Base-by-base conservation (phyloP, 2,797 vertebrate genomes). In the Malacoraja senta region DNA sequence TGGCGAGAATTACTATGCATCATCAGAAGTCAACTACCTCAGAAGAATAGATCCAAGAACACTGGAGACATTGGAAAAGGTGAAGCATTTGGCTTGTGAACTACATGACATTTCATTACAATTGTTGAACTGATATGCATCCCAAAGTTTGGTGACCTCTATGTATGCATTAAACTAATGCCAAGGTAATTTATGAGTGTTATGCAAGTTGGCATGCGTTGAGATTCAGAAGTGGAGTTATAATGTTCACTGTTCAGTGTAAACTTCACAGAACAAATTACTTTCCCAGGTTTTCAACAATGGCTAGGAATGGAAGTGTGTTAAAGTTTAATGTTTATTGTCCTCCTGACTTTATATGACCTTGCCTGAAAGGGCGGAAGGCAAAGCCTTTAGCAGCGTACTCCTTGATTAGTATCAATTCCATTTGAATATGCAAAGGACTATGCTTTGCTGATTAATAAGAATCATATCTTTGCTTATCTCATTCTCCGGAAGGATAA, bases 11-110 rank as follows among this genome's bases (percentile, higher is more conserved):
- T 98, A 97, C 95, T 99, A 98, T 81, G 97, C 98, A 0, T 97
- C 97, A 93, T 97, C 98, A 0, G 99, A 99, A 95, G 96, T 98
- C 93, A 99, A 98, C 95, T 98, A 98, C 96, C 97, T 99, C 65
- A 97, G 98, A 95, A 97, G 97, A 95, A 97, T 99, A 53, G 95
- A 99, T 94, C 97, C 98, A 0, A 93, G 88, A 9, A 98, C 97
- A 65, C 96, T 99, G 95, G 98, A 99, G 3, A 99, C 98, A 0
- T 26, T 98, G 17, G 97, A 97, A 93, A 97, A 97, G 96, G 99
- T 99, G 94, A 65, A 21, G 3, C 58, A 29, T 63, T 24, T 92
- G 26, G 9, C 44, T 19, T 63, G 92, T 84, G 68, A 88, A 38
- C 74, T 81, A 63, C 32, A 26, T 44, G 1, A 1, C 29, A 93